Conservation (phyloP, 2,888 invertebrate genomes). For the Aleiodes leptofemur region DNA sequence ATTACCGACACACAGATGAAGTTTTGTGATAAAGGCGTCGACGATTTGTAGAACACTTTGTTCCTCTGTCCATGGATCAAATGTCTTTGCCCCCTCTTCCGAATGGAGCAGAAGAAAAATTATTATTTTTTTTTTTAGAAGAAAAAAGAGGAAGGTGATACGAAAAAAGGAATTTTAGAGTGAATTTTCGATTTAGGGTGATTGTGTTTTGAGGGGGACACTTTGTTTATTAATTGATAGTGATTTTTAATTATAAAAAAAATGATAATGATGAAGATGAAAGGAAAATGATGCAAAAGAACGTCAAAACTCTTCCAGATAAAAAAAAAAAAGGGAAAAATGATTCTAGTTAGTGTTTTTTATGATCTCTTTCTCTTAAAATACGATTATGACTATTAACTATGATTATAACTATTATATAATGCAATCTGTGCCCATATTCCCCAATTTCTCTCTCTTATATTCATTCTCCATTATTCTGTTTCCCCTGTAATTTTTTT, state of each 20-base stretch:
- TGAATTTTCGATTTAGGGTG: slow-evolving; percentile 37
- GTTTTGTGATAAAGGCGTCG: slow-evolving; percentile 72
- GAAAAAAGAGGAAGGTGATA: slow-evolving; percentile 26
- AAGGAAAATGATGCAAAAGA: slow-evolving; percentile 51
- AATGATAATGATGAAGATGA: slow-evolving; percentile 13
- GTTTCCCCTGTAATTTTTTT: slow-evolving; percentile 59
- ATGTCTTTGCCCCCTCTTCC: slow-evolving; percentile 55
- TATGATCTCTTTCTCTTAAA: slow-evolving; percentile 75
- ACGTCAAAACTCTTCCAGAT: slow-evolving; percentile 60
- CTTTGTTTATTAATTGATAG: slow-evolving; percentile 71
- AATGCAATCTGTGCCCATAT: slow-evolving; percentile 69
- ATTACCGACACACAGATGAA: slow-evolving; percentile 63
- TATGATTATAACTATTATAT: slow-evolving; percentile 70
- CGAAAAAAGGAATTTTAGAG: slow-evolving; percentile 16
- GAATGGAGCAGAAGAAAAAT: slow-evolving; percentile 15
- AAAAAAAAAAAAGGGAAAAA: slow-evolving; percentile 59
- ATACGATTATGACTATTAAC: slow-evolving; percentile 62
- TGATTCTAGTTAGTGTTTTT: slow-evolving; percentile 75
- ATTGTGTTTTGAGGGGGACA: slow-evolving; percentile 57
- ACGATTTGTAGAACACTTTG: slow-evolving; percentile 68
- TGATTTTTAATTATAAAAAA: slow-evolving; percentile 70
- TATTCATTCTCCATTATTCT: neutral
- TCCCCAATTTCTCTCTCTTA: slow-evolving; percentile 32
- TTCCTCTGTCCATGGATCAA: slow-evolving; percentile 70
- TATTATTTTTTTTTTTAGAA: slow-evolving; percentile 8